Evolutionary conservation across 2,797 vertebrate genomes (phyloP).

Genomic region (Babyrousa celebensis): DNA sequence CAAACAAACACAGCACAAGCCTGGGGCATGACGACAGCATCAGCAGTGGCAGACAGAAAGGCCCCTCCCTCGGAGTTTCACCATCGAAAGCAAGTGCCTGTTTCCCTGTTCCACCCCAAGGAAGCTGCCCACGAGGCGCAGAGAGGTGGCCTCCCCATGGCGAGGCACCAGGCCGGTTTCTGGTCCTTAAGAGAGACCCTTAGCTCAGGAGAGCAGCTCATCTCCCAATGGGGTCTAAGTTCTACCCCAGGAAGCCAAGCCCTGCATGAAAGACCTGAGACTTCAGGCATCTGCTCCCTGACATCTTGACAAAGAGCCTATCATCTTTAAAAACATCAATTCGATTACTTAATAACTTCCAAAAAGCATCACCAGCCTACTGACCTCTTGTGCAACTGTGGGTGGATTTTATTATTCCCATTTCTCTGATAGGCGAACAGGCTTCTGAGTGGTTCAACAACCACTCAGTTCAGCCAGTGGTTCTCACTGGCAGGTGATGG

Average conservation of each 20-base stretch:
- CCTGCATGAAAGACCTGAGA: not conserved
- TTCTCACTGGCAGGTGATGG: not conserved
- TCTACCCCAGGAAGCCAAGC: not conserved
- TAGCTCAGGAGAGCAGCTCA: not conserved
- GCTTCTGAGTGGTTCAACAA: not conserved
- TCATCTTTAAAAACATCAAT: not conserved
- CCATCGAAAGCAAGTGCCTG: slow-evolving; percentile 34
- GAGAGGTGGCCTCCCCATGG: not conserved
- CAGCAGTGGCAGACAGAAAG: slow-evolving; percentile 31
- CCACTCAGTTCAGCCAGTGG: not conserved
- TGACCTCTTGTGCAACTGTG: not conserved
- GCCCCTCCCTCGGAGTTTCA: slow-evolving; percentile 71
- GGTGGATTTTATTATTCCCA: slow-evolving; percentile 22
- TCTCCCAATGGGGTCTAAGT: not conserved
- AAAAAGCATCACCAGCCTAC: not conserved
- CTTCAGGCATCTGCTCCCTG: not conserved
- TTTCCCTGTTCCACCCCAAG: not conserved
- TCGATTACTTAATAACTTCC: not conserved
- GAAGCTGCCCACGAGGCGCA: slow-evolving; percentile 8
- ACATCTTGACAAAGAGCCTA: not conserved
- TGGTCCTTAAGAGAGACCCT: not conserved
- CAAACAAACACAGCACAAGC: slow-evolving; percentile 73
- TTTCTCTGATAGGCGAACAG: slow-evolving; percentile 56
- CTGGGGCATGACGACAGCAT: not conserved
- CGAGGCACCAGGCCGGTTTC: not conserved